phyloP scores from a whole-genome alignment of 2,113 vertebrate genomes.

The Scatophagus argus region DNA sequence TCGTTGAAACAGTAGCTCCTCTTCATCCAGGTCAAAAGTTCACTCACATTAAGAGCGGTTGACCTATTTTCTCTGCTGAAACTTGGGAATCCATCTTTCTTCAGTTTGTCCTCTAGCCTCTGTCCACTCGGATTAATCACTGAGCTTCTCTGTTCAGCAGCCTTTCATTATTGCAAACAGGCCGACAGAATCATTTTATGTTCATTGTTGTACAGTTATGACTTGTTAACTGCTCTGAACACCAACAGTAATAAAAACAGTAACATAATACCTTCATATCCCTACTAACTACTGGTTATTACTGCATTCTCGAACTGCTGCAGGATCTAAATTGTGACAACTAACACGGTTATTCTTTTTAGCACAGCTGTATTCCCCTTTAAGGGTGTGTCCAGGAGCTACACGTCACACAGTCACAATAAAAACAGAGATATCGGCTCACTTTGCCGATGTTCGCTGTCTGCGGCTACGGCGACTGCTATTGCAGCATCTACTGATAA shows the following conservation, averaged over 20 bases:
- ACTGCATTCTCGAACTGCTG: not conserved
- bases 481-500: too few relatives aligned
- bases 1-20: constrained; percentile 59
- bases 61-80: constrained; percentile 81
- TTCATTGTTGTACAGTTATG: not conserved
- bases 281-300: too few relatives aligned
- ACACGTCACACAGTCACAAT: too few relatives aligned
- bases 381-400: too few relatives aligned
- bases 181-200: not conserved
- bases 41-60: constrained; percentile 76
- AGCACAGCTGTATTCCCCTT: too few relatives aligned
- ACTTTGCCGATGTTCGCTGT: too few relatives aligned
- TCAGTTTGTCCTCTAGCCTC: constrained; percentile 59
- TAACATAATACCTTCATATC: not conserved
- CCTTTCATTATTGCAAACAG: not conserved
- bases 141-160: not conserved
- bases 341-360: not conserved
- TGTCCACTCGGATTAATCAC: constrained; percentile 62
- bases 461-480: too few relatives aligned
- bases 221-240: not conserved
- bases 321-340: too few relatives aligned
- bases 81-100: constrained; percentile 72
- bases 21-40: constrained; percentile 81
- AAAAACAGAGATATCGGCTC: too few relatives aligned
- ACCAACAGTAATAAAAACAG: not conserved